Percentiles rank a stretch among this genome's conserved stretches.
Evolutionary conservation across 2,113 vertebrate species (phyloP).

Genomic region (Plotosus lineatus): DNA sequence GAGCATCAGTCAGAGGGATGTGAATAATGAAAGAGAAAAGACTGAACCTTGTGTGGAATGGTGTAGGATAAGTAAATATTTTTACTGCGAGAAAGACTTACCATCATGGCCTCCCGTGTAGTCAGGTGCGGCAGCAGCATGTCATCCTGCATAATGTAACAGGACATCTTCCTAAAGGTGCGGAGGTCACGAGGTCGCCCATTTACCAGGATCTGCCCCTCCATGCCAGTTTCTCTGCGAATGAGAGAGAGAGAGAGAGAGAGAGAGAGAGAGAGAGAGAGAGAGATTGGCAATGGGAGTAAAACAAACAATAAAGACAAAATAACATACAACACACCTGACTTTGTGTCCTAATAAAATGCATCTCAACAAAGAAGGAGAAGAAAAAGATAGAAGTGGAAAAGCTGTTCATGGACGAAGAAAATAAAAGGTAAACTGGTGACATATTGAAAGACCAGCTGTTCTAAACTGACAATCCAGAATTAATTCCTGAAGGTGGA

Average conservation of each 20-base stretch:
- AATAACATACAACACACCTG: not conserved
- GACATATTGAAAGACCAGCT: not conserved
- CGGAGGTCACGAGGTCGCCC: slow-evolving; percentile 86
- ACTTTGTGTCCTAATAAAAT: not conserved
- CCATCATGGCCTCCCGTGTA: slow-evolving; percentile 94
- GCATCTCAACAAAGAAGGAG: not conserved
- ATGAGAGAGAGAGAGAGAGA: not conserved
- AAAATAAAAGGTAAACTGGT: not conserved
- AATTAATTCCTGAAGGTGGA: too few relatives aligned
- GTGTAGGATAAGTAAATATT: not conserved
- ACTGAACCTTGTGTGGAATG: not conserved
- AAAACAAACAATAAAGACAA: not conserved
- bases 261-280: slow-evolving; percentile 12
- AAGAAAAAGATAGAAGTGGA: not conserved
- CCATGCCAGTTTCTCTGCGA: slow-evolving; percentile 92
- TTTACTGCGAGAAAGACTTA: slow-evolving; percentile 63
- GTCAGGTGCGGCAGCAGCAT: slow-evolving; percentile 95
- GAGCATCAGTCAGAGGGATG: not conserved
- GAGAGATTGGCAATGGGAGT: not conserved
- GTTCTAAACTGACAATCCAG: not conserved
- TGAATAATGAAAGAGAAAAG: slow-evolving; percentile 24
- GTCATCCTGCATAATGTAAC: slow-evolving; percentile 99
- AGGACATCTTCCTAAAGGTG: slow-evolving; percentile 99
- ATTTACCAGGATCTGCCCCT: slow-evolving; percentile 93
- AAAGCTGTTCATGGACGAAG: not conserved